Evolutionary conservation across 2,888 invertebrate species (phyloP), one percentile per base, ranked within the genome.

Genomic region (Trichopoda pennipes): DNA sequence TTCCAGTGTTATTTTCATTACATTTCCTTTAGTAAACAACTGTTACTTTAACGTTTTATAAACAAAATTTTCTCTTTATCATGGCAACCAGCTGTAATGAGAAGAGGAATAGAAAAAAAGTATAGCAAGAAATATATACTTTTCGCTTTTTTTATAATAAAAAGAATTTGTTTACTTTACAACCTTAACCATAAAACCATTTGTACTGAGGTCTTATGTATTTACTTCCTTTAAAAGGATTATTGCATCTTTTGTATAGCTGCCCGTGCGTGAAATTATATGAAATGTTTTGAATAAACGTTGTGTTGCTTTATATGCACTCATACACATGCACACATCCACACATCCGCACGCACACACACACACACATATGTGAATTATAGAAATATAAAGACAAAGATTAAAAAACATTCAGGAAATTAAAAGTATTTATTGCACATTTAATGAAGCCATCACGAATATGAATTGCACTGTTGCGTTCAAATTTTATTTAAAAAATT

Each of bases 201-300:
- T 74, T 74, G 55, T 61, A 74, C 68, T 79, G 73, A 23, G 66
- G 73, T 60, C 72, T 68, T 73, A n/a, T 28, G 44, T 58, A 21
- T 70, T 80, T 80, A 69, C 51, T 75, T 75, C 35, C 74, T 75
- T 70, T 75, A 28, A 70, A 55, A 44, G 63, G 63, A 80, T 80
- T 80, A 70, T 77, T 61, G 79, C 64, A 64, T 49, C 68, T 81
- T 77, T 76, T 68, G 72, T 38, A 64, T 21, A 61, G 70, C 81
- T 80, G 76, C 17, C 81, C 79, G 79, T 80, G 84, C 66, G 47
- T 69, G 23, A 81, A 81, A 77, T 81, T 53, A 61, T 49, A 72
- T 75, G 60, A 79, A 78, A 68, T 68, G 32, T 70, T 75, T 75
- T 80, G 69, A 63, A 64, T 70, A 75, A 75, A 69, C 64, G 56